These are phyloP conservation scores for Dryococelus australis DNA, from an alignment of 2,888 invertebrate genomes.

Conservation along the genomic window DNA sequence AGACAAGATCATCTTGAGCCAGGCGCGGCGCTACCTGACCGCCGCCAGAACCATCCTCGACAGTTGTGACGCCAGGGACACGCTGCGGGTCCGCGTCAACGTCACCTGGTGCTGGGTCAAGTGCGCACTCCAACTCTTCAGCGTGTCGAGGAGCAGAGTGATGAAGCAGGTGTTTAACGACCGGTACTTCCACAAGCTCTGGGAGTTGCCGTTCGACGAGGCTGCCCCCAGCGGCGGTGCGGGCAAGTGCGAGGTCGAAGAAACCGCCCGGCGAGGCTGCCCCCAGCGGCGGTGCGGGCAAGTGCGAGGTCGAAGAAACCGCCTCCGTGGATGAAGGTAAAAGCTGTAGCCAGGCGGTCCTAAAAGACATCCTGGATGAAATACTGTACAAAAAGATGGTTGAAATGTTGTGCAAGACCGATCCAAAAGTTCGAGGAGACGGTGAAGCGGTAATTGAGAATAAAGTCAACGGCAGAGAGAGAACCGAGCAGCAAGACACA, in stretches of 20 bases:
- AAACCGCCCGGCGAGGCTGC: constrained; percentile 34
- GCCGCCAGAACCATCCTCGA: constrained; percentile 67
- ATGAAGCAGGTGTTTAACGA: constrained; percentile 40
- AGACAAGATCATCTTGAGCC: constrained; percentile 52
- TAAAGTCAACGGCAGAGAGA: not conserved
- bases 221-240: too few relatives aligned
- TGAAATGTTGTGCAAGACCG: not conserved
- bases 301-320: too few relatives aligned
- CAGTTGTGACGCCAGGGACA: constrained; percentile 58
- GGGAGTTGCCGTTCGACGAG: constrained; percentile 44
- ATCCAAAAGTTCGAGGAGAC: not conserved
- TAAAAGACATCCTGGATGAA: not conserved
- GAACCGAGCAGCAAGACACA: not conserved
- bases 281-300: not conserved
- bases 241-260: too few relatives aligned
- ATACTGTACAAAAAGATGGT: constrained; percentile 35
- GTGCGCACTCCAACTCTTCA: constrained; percentile 65
- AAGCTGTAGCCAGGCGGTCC: not conserved
- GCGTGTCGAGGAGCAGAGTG: constrained; percentile 55
- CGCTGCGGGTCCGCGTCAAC: constrained; percentile 56
- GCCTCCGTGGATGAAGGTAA: too few relatives aligned
- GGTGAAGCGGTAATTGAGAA: too few relatives aligned
- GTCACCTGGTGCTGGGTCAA: constrained; percentile 69
- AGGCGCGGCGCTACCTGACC: constrained; percentile 71
- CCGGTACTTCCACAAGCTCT: not conserved